Base-by-base conservation (phyloP, 2,888 invertebrate species). In the Erebia epiphron region DNA sequence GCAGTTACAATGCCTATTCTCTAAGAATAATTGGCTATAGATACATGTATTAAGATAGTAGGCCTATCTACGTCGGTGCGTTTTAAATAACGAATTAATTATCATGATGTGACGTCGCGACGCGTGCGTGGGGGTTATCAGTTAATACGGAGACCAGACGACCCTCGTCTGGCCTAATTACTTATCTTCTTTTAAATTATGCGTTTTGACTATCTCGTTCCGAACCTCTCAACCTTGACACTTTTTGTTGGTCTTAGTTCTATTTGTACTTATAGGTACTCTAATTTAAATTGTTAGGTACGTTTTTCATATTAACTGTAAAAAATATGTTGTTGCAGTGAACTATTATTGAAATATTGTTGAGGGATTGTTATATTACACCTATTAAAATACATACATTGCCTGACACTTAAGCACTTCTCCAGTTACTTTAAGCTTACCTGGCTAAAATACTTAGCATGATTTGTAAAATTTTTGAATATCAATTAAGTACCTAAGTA, bases 151-250 rank as follows among this genome's bases (percentile, higher is more conserved):
- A 82, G 87, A 84, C 90, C 89, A 90, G 86, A 87, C 87, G 87
- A 89, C 90, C 90, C 85, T 77, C 81, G 83, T 85, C 83, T 86
- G 88, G 87, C 91, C 91, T 82, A 92, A 87, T 91, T 92, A 86
- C 78, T 84, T 90, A 90, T 89, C 88, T 78, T 75, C 76, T 78
- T 76, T 78, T 79, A 78, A 82, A 81, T 79, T 82, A 72, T 75
- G 66, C 74, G 75, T 73, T 75, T 69, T 73, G 75, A 73, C 74
- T 71, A 64, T 62, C 66, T 70, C 64, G 68, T 73, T 72, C 60
- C 60, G 68, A 68, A 75, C 64, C 68, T 60, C 76, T 69, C 76
- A 79, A 85, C 86, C 83, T 85, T 86, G 82, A 79, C 80, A 75
- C 76, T 70, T 72, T 26, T 73, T 78, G 26, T 61, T 72, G 61